phyloP scores from a whole-genome alignment of 2,888 invertebrate genomes.

The Agonopterix heracliana region DNA sequence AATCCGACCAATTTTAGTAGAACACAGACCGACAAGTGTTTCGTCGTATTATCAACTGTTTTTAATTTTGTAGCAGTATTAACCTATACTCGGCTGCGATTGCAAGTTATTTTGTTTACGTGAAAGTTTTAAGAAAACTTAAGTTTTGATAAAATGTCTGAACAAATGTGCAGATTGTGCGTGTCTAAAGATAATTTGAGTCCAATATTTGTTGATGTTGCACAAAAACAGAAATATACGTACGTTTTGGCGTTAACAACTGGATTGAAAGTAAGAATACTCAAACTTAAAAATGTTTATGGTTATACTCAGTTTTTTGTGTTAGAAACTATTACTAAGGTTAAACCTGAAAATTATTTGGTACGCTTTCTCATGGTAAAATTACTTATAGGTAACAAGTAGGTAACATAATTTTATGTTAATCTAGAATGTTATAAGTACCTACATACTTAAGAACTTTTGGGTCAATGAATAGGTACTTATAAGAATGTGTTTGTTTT shows the following conservation, averaged over 20 bases:
- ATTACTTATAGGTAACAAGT: no score
- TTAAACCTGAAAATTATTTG: no score
- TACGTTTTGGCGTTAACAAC: conserved; percentile 13
- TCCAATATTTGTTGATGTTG: conserved; percentile 13
- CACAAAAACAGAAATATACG: conserved; percentile 6
- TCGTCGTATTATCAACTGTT: neutral
- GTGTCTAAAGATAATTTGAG: conserved; percentile 17
- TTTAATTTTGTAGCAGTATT: neutral
- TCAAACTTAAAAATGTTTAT: conserved; percentile 1
- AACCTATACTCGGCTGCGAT: neutral
- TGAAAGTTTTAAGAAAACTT: neutral
- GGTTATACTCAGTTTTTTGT: neutral
- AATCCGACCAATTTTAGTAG: neutral
- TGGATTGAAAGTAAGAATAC: conserved; percentile 15
- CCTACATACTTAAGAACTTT: no score
- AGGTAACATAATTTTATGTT: no score
- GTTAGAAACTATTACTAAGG: no score
- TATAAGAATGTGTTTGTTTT: no score
- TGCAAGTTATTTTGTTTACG: neutral
- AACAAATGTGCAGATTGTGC: conserved; percentile 24
- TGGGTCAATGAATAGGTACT: no score
- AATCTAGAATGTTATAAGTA: no score
- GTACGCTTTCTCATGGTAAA: no score
- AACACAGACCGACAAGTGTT: neutral
- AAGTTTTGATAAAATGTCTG: conserved; percentile 9